Evolutionary conservation across 1,140 invertebrate genomes (phyloP).

Genomic region (Zaprionus inermis): DNA sequence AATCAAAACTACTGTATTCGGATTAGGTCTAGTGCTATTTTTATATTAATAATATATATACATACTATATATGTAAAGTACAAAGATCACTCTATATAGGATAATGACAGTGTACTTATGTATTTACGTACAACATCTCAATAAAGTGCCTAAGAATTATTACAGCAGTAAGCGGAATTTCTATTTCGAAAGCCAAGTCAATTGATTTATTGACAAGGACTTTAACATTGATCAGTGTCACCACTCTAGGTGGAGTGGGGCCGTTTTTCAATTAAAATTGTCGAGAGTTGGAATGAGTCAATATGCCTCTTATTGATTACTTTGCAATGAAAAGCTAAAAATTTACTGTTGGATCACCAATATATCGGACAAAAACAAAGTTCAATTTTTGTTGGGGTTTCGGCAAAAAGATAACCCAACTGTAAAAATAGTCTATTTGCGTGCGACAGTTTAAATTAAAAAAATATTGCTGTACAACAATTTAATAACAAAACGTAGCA

Average conservation of each 20-base stretch:
- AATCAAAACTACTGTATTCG: conserved; percentile 51
- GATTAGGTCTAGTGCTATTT: conserved; percentile 48
- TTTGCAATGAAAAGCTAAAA: neutral
- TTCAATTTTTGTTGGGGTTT: neutral
- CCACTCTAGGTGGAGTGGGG: conserved; percentile 19
- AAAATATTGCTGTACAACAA: neutral
- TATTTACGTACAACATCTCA: conserved; percentile 67
- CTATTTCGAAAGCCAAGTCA: conserved; percentile 6
- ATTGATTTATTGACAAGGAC: conserved; percentile 20
- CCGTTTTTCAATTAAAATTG: conserved; percentile 51
- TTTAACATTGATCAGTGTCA: conserved; percentile 45
- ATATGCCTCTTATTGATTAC: conserved; percentile 1
- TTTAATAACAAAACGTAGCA: conserved; percentile 9
- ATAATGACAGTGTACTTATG: conserved; percentile 54
- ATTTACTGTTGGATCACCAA: neutral
- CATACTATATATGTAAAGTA: conserved; percentile 16
- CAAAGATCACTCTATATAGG: conserved; percentile 14
- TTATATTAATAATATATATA: conserved; percentile 44
- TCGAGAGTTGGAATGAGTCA: conserved; percentile 49
- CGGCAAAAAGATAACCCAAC: neutral
- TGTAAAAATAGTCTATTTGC: conserved; percentile 3
- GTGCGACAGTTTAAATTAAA: conserved; percentile 1
- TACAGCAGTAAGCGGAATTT: conserved; percentile 25
- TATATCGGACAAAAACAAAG: conserved; percentile 1
- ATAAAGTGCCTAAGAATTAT: conserved; percentile 76